phyloP scores from a whole-genome alignment of 2,888 invertebrate genomes.

The Dasysyrphus albostriatus region DNA sequence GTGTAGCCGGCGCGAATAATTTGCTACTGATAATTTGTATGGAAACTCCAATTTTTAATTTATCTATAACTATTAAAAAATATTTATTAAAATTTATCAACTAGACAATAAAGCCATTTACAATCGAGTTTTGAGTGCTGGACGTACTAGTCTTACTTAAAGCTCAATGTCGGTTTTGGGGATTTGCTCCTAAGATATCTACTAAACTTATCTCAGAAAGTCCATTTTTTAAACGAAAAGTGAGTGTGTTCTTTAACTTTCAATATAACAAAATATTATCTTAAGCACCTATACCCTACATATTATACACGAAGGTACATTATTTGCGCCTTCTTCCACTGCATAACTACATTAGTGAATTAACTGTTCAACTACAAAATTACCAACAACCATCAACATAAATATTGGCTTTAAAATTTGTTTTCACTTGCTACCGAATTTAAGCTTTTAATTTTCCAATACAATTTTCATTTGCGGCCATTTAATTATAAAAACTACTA shows the following conservation, averaged over 20 bases:
- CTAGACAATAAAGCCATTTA: too few relatives aligned
- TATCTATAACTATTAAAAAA: too few relatives aligned
- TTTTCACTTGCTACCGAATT: constrained; percentile 36
- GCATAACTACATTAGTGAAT: constrained; percentile 5
- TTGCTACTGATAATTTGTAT: too few relatives aligned
- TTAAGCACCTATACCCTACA: neutral
- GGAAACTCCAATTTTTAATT: too few relatives aligned
- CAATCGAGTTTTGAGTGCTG: too few relatives aligned
- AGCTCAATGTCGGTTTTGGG: too few relatives aligned
- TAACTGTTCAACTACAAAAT: constrained; percentile 48
- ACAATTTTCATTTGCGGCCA: constrained; percentile 58
- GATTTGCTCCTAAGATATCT: too few relatives aligned
- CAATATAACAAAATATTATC: neutral
- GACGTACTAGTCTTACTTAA: too few relatives aligned
- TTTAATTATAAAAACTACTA: constrained; percentile 41
- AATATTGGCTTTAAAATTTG: constrained; percentile 44
- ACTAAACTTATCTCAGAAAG: too few relatives aligned
- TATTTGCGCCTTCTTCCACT: neutral
- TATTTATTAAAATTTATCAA: too few relatives aligned
- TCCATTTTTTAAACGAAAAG: neutral
- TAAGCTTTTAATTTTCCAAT: constrained; percentile 19
- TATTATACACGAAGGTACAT: too few relatives aligned
- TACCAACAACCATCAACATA: constrained; percentile 41
- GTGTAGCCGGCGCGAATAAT: too few relatives aligned
- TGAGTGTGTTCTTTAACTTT: neutral